phyloP scores from a whole-genome alignment of 2,888 invertebrate genomes.

The Drosophila aldrichi region DNA sequence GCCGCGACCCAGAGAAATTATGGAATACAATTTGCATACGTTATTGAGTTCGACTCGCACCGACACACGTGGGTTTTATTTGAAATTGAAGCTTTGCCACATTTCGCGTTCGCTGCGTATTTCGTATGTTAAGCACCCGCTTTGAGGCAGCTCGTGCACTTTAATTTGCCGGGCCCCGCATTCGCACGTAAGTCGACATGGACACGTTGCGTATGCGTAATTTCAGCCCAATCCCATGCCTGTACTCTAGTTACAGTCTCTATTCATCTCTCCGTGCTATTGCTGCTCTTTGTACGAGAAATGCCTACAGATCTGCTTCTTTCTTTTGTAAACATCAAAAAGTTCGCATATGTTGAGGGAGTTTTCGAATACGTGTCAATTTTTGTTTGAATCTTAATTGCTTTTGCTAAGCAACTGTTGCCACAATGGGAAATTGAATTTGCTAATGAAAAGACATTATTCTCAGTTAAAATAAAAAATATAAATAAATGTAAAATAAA shows the following conservation, averaged over 20 bases:
- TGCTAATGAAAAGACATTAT: not conserved
- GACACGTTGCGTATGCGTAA: constrained; percentile 29
- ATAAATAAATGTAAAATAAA: no score
- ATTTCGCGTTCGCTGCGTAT: constrained; percentile 4
- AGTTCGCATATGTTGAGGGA: constrained; percentile 6
- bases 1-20: constrained; percentile 9
- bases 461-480: not conserved
- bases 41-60: constrained; percentile 27
- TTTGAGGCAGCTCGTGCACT: constrained; percentile 45
- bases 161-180: constrained; percentile 49
- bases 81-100: constrained; percentile 34
- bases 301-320: constrained; percentile 28
- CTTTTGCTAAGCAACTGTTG: constrained; percentile 1
- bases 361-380: constrained; percentile 1
- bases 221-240: constrained; percentile 30
- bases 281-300: constrained; percentile 41
- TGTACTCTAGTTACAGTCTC: constrained; percentile 2
- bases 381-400: constrained; percentile 20
- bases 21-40: constrained; percentile 51
- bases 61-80: constrained; percentile 34
- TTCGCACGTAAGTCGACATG: constrained; percentile 13
- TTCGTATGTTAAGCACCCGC: constrained; percentile 28
- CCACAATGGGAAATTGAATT: not conserved
- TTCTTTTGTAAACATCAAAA: constrained; percentile 18
- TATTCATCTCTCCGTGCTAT: constrained; percentile 1